Evolutionary conservation across 2,888 invertebrate genomes (phyloP).

Genomic region (Salpingus planirostris): DNA sequence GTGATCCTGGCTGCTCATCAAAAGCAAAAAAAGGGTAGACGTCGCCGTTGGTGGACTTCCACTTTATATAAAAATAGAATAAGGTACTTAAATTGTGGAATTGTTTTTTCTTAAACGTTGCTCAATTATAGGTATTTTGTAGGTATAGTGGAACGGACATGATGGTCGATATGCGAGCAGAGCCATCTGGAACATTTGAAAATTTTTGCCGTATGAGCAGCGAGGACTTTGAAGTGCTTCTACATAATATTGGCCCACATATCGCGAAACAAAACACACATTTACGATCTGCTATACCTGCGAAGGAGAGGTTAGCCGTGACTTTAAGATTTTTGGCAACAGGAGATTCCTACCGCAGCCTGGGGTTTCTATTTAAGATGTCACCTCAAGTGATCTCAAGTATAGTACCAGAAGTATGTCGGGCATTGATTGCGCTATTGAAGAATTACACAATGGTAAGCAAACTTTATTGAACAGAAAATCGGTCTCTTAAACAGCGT

Average conservation of each 20-base stretch:
- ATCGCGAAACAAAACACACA: conserved; percentile 7
- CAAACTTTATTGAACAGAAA: no score
- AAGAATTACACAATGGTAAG: conserved; percentile 10
- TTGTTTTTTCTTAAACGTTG: neutral
- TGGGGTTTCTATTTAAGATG: conserved; percentile 15
- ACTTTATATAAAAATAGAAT: neutral
- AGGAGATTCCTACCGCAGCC: conserved; percentile 8
- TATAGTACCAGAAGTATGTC: conserved; percentile 12
- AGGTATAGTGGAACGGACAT: neutral
- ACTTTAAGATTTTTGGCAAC: conserved; percentile 9
- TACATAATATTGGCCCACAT: conserved; percentile 6
- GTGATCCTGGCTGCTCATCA: neutral
- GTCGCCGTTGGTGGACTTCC: neutral
- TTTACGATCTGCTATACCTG: conserved; percentile 6
- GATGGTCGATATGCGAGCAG: neutral
- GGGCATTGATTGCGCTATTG: conserved; percentile 9
- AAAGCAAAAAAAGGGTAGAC: neutral
- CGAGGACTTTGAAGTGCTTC: conserved; percentile 6
- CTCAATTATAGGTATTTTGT: neutral
- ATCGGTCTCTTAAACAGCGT: no score
- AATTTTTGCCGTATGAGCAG: conserved; percentile 8
- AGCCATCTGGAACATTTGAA: conserved; percentile 8
- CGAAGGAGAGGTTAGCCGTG: conserved; percentile 10
- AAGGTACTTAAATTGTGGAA: neutral
- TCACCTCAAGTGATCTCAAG: conserved; percentile 11